Percentiles rank a stretch among this genome's conserved stretches.
These are phyloP conservation scores for Cylas formicarius DNA, from an alignment of 1,140 invertebrate genomes.

Conservation along the genomic window DNA sequence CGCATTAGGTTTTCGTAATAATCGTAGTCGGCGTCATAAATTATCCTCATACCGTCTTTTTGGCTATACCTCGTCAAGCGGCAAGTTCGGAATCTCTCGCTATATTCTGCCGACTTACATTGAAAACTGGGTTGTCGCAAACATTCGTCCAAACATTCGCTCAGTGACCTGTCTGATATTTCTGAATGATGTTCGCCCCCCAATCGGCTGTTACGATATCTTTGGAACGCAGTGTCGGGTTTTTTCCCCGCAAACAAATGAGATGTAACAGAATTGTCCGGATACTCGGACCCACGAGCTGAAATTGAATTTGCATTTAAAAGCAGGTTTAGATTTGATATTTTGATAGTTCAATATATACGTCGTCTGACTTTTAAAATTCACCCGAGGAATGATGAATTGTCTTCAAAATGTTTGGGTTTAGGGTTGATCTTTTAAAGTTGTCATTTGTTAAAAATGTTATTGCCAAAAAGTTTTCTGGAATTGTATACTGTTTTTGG, in stretches of 20 bases:
- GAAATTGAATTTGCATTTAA: constrained; percentile 31
- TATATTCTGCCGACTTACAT: constrained; percentile 81
- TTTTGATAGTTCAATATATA: too few relatives aligned
- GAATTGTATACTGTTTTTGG: too few relatives aligned
- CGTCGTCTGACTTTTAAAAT: too few relatives aligned
- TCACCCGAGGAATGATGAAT: too few relatives aligned
- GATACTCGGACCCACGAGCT: constrained; percentile 74
- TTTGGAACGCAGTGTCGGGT: constrained; percentile 81
- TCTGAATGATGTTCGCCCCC: constrained; percentile 84
- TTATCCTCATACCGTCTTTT: constrained; percentile 77
- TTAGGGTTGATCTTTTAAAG: too few relatives aligned
- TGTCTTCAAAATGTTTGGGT: too few relatives aligned
- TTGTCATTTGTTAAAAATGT: too few relatives aligned
- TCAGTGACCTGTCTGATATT: constrained; percentile 75
- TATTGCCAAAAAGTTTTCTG: constrained; percentile 1
- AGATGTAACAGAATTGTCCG: constrained; percentile 72
- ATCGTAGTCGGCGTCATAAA: constrained; percentile 84
- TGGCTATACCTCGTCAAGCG: constrained; percentile 79
- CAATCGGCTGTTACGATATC: constrained; percentile 75
- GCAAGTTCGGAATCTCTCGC: constrained; percentile 74
- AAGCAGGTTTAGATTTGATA: too few relatives aligned
- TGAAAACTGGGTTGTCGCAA: constrained; percentile 79
- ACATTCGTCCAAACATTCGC: constrained; percentile 84
- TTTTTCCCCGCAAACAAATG: constrained; percentile 71
- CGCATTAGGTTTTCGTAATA: constrained; percentile 88